Conservation (phyloP, 2,113 vertebrate genomes). For the Acanthisitta chloris region DNA sequence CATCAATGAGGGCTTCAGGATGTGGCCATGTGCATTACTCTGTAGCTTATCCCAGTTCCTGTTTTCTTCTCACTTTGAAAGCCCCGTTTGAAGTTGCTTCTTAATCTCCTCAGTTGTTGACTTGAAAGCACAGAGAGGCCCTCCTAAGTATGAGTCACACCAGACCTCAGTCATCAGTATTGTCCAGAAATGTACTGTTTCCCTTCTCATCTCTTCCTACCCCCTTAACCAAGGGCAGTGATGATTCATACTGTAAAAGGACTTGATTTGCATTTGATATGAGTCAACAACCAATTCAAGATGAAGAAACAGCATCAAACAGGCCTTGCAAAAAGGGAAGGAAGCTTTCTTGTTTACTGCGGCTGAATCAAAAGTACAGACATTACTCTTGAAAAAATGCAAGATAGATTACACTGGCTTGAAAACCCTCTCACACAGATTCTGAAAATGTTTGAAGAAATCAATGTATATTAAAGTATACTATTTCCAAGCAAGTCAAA, state of each 20-base stretch:
- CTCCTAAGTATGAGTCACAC: conserved; percentile 33
- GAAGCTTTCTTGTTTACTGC: not conserved
- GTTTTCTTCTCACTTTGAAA: conserved; percentile 30
- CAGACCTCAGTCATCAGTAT: conserved; percentile 28
- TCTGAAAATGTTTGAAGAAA: not conserved
- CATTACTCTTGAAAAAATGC: not conserved
- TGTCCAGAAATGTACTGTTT: conserved; percentile 37
- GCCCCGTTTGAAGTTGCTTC: not conserved
- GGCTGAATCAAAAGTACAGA: not conserved
- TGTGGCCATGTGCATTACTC: not conserved
- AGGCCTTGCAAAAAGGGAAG: not conserved
- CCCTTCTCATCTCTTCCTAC: conserved; percentile 12
- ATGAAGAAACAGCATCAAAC: not conserved
- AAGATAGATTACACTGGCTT: not conserved
- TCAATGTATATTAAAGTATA: not conserved
- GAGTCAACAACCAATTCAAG: conserved; percentile 37
- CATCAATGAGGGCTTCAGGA: not conserved
- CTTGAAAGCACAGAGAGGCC: not conserved
- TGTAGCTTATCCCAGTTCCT: not conserved
- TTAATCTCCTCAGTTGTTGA: conserved; percentile 1
- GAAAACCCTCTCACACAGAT: not conserved
- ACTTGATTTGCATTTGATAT: conserved; percentile 24
- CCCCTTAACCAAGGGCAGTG: conserved; percentile 5
- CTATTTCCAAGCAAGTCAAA: not conserved
- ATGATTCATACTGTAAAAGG: conserved; percentile 28